These are phyloP conservation scores for Cotesia glomerata DNA, from an alignment of 1,140 invertebrate genomes.

Conservation along the genomic window DNA sequence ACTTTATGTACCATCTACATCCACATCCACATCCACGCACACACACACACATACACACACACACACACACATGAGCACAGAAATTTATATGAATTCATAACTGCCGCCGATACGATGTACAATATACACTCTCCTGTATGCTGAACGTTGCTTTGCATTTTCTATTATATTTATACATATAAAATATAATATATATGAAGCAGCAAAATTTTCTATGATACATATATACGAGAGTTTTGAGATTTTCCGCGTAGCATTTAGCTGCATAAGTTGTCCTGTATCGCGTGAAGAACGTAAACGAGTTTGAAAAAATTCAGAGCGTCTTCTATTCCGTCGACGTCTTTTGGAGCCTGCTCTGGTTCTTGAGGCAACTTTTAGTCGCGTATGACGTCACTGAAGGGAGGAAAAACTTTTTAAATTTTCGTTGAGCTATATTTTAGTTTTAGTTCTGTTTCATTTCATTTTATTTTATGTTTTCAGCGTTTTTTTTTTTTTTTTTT, in stretches of 20 bases:
- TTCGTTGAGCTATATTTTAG: neutral
- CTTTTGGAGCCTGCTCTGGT: neutral
- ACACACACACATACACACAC: too few relatives aligned
- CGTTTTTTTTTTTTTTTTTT: neutral
- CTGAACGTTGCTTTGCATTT: neutral
- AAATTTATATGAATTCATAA: conserved; percentile 8
- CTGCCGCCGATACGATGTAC: neutral
- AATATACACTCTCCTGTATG: too few relatives aligned
- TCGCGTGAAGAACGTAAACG: neutral
- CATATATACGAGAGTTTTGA: neutral
- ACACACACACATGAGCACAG: neutral
- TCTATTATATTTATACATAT: neutral
- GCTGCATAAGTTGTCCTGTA: conserved; percentile 3
- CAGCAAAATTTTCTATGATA: too few relatives aligned
- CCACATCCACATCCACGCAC: too few relatives aligned
- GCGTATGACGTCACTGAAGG: conserved; percentile 7
- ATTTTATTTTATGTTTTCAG: neutral
- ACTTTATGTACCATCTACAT: conserved; percentile 23
- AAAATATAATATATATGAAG: too few relatives aligned
- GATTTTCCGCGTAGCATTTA: conserved; percentile 16
- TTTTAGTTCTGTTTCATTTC: neutral
- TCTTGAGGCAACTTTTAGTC: conserved; percentile 10
- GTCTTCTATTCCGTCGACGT: conserved; percentile 6
- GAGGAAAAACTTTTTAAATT: conserved; percentile 14
- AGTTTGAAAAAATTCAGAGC: conserved; percentile 27